Evolutionary conservation across 2,888 invertebrate genomes (phyloP).

Genomic region (Philaethria dido): DNA sequence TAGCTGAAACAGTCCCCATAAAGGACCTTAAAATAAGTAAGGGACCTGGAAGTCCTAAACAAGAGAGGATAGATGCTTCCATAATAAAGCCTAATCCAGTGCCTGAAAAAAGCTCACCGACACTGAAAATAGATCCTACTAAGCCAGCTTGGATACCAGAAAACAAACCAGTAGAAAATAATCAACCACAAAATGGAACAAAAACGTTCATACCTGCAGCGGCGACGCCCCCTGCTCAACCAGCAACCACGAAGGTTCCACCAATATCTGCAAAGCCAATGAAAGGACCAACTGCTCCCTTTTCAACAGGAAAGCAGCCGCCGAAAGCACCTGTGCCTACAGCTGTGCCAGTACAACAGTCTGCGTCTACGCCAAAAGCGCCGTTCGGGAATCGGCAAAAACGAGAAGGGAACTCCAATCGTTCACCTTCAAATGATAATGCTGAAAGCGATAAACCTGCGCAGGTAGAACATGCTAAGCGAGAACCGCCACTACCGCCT

Average conservation of each 20-base stretch:
- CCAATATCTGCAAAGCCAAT: conserved; percentile 61
- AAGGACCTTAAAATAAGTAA: conserved; percentile 75
- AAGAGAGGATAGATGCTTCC: conserved; percentile 57
- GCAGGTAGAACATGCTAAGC: conserved; percentile 61
- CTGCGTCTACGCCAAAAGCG: conserved; percentile 72
- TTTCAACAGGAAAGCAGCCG: conserved; percentile 72
- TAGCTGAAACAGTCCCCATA: conserved; percentile 69
- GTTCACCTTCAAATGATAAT: conserved; percentile 69
- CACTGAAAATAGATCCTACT: conserved; percentile 60
- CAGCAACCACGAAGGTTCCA: conserved; percentile 58
- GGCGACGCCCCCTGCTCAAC: conserved; percentile 55
- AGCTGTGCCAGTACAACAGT: conserved; percentile 73
- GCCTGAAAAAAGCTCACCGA: conserved; percentile 59
- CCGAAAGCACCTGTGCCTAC: conserved; percentile 75
- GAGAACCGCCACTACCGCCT: conserved; percentile 70
- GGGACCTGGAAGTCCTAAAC: conserved; percentile 71
- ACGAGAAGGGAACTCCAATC: conserved; percentile 67
- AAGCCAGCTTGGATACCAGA: conserved; percentile 68
- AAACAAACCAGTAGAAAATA: conserved; percentile 54
- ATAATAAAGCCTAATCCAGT: conserved; percentile 54
- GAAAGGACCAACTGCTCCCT: conserved; percentile 76
- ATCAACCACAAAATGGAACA: conserved; percentile 39
- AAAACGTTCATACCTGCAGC: conserved; percentile 65
- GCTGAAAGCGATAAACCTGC: conserved; percentile 58
- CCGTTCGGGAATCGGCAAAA: conserved; percentile 78